Evolutionary conservation across 2,888 invertebrate species (phyloP).

Genomic region (Anarsia innoxiella): DNA sequence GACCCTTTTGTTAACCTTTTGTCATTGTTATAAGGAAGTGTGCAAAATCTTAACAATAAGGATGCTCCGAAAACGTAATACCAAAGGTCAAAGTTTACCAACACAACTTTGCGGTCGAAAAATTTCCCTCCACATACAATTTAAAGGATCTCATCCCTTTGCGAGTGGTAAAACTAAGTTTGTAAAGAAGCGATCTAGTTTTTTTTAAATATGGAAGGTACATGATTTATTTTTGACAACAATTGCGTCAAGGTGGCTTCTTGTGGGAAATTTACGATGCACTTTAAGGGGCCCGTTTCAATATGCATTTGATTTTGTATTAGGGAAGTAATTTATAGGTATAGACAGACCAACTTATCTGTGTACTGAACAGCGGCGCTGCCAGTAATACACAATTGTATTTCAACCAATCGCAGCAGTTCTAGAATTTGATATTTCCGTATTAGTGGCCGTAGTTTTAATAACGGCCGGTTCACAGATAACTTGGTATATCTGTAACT

Average conservation of each 20-base stretch:
- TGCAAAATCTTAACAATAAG: slow-evolving; percentile 43
- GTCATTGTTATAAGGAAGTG: slow-evolving; percentile 60
- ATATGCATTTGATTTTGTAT: slow-evolving; percentile 44
- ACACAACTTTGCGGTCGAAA: slow-evolving; percentile 6
- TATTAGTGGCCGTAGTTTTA: too few relatives aligned
- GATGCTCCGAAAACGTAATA: slow-evolving; percentile 38
- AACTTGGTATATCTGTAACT: too few relatives aligned
- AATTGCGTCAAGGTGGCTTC: slow-evolving; percentile 42
- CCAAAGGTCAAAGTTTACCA: slow-evolving; percentile 25
- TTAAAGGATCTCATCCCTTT: too few relatives aligned
- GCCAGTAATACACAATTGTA: too few relatives aligned
- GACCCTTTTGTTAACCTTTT: slow-evolving; percentile 27
- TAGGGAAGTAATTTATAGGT: slow-evolving; percentile 23
- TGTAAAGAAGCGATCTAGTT: slow-evolving; percentile 42
- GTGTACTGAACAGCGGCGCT: too few relatives aligned
- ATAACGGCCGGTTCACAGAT: too few relatives aligned
- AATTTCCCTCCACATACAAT: slow-evolving; percentile 7
- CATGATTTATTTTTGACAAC: slow-evolving; percentile 72
- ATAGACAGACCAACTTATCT: too few relatives aligned
- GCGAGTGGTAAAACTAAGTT: not conserved
- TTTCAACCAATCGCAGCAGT: too few relatives aligned
- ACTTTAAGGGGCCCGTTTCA: slow-evolving; percentile 50
- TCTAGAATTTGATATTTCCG: too few relatives aligned
- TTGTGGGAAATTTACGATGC: slow-evolving; percentile 71
- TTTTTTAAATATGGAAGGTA: slow-evolving; percentile 52